phyloP scores from a whole-genome alignment of 2,888 invertebrate species.

The Drosophila suboccidentalis region DNA sequence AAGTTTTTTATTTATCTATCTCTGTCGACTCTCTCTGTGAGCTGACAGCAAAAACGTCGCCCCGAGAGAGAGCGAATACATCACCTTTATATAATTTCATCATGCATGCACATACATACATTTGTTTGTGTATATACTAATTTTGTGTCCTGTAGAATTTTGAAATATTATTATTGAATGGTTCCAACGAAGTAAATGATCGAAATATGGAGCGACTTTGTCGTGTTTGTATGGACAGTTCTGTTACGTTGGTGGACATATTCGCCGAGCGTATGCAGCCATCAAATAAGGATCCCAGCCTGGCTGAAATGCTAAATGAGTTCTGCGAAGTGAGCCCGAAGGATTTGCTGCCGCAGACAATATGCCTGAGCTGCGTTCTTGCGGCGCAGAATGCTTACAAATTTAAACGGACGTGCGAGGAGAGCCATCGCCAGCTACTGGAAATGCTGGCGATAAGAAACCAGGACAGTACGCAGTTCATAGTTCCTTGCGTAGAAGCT shows the following conservation, averaged over 20 bases:
- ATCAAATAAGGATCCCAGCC: conserved; percentile 45
- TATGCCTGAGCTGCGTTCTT: conserved; percentile 77
- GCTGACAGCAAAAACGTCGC: too few relatives aligned
- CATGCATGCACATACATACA: conserved; percentile 17
- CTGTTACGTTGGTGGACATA: conserved; percentile 62
- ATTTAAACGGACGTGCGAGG: conserved; percentile 80
- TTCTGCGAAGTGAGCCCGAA: conserved; percentile 58
- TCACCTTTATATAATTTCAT: too few relatives aligned
- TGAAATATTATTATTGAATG: conserved; percentile 13
- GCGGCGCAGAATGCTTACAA: conserved; percentile 73
- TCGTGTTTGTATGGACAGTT: conserved; percentile 71
- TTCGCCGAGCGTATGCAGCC: conserved; percentile 53
- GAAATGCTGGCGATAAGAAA: conserved; percentile 66
- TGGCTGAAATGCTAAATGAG: conserved; percentile 70
- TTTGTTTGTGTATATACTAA: conserved; percentile 20
- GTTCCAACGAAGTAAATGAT: conserved; percentile 7
- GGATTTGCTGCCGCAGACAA: conserved; percentile 73
- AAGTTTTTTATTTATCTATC: too few relatives aligned
- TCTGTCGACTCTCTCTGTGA: too few relatives aligned
- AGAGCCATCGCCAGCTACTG: conserved; percentile 63
- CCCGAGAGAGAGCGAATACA: too few relatives aligned
- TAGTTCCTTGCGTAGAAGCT: conserved; percentile 33
- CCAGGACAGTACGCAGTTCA: conserved; percentile 73
- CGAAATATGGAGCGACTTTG: conserved; percentile 63
- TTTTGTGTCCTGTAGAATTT: conserved; percentile 22